These are phyloP conservation scores for Delphinus delphis DNA, from an alignment of 2,113 vertebrate genomes.

Conservation along the genomic window DNA sequence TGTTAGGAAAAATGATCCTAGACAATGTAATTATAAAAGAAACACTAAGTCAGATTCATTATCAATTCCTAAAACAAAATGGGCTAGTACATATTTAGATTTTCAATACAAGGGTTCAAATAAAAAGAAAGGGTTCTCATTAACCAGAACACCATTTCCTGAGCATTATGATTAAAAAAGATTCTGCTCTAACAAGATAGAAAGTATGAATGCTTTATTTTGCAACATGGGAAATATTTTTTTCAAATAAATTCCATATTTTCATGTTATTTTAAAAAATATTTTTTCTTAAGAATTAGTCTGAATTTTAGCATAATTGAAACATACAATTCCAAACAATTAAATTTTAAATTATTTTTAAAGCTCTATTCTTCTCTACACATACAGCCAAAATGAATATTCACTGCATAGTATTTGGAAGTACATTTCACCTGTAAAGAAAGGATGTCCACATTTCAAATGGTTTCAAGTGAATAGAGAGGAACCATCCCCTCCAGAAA, in stretches of 20 bases:
- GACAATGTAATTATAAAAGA: background rate
- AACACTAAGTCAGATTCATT: background rate
- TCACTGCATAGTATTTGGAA: background rate
- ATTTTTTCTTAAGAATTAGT: constrained; percentile 48
- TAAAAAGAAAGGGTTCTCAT: background rate
- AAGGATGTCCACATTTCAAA: background rate
- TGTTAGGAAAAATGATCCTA: background rate
- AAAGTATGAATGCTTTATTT: constrained; percentile 60
- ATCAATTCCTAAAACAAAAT: background rate
- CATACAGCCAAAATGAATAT: constrained; percentile 17
- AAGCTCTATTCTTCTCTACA: constrained; percentile 11
- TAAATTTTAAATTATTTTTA: constrained; percentile 48
- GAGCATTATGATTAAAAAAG: background rate
- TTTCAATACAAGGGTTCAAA: background rate
- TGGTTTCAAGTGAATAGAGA: background rate
- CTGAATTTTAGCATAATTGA: constrained; percentile 56
- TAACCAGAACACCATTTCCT: background rate
- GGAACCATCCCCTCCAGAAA: background rate
- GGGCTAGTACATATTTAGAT: background rate
- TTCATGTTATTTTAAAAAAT: constrained; percentile 64
- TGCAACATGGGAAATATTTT: constrained; percentile 54
- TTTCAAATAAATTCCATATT: constrained; percentile 67
- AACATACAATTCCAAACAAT: constrained; percentile 41
- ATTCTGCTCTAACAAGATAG: background rate
- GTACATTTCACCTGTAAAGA: background rate